Conservation (phyloP, 1,140 invertebrate genomes). For the Hyphantria cunea region DNA sequence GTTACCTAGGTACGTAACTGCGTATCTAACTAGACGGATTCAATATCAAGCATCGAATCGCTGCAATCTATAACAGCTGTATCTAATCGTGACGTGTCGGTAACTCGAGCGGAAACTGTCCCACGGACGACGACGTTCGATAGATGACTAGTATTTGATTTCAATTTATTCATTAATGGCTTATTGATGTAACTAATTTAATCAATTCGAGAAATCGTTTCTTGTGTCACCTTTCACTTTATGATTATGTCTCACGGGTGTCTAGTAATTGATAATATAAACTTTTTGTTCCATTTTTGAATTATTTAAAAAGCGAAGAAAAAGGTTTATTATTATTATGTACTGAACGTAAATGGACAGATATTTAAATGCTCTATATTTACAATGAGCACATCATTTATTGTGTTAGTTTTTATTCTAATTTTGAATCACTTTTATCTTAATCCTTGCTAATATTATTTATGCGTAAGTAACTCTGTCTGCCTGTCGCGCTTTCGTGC, state of each 20-base stretch:
- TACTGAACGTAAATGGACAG: too few relatives aligned
- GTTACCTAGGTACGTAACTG: neutral
- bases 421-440: too few relatives aligned
- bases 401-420: too few relatives aligned
- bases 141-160: conserved; percentile 19
- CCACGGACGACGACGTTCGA: conserved; percentile 16
- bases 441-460: too few relatives aligned
- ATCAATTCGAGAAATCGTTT: neutral
- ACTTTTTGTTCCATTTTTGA: too few relatives aligned
- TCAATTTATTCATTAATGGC: conserved; percentile 1
- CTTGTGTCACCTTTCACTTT: conserved; percentile 5
- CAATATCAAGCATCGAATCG: conserved; percentile 23
- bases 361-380: too few relatives aligned
- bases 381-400: too few relatives aligned
- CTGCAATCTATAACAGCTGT: conserved; percentile 24
- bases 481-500: too few relatives aligned
- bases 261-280: too few relatives aligned
- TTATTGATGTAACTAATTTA: neutral
- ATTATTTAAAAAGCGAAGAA: too few relatives aligned
- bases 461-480: too few relatives aligned
- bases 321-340: too few relatives aligned
- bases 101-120: conserved; percentile 26
- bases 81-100: conserved; percentile 44
- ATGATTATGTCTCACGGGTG: neutral
- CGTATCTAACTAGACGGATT: conserved; percentile 4